Evolutionary conservation across 1,140 invertebrate genomes (phyloP).

Genomic region (Leptestheria dahalacensis): DNA sequence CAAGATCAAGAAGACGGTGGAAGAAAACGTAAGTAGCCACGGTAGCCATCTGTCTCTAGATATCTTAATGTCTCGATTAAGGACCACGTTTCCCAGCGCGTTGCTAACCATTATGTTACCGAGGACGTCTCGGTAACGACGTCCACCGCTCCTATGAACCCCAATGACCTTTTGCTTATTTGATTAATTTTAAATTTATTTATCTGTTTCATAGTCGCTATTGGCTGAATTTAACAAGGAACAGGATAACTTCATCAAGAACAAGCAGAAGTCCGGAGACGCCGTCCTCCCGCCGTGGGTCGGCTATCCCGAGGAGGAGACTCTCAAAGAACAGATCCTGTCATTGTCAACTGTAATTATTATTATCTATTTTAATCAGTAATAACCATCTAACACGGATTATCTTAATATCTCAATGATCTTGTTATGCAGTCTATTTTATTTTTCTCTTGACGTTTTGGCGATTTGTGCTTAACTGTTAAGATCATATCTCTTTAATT

Average conservation of each 20-base stretch:
- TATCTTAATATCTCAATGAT: too few relatives aligned
- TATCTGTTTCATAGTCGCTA: conserved; percentile 53
- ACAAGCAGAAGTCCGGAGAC: conserved; percentile 52
- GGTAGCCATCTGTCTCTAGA: too few relatives aligned
- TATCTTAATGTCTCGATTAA: too few relatives aligned
- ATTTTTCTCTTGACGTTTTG: too few relatives aligned
- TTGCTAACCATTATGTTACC: too few relatives aligned
- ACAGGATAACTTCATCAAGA: conserved; percentile 85
- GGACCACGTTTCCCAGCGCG: too few relatives aligned
- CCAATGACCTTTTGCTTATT: conserved; percentile 14
- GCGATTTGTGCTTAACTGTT: too few relatives aligned
- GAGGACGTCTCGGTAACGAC: conserved; percentile 11
- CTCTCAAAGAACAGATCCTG: conserved; percentile 84
- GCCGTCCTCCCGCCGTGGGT: conserved; percentile 81
- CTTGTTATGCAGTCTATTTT: too few relatives aligned
- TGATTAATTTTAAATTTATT: conserved; percentile 3
- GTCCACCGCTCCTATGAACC: conserved; percentile 14
- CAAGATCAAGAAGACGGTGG: conserved; percentile 88
- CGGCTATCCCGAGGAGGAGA: conserved; percentile 63
- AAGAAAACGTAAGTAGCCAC: conserved; percentile 92
- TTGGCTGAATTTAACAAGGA: conserved; percentile 91
- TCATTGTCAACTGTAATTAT: conserved; percentile 63
- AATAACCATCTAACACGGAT: too few relatives aligned
- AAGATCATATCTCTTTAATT: neutral
- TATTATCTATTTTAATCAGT: too few relatives aligned